These are phyloP conservation scores for Bolinopsis microptera DNA, from an alignment of 37 sponge, comb jelly and placozoan species.

Conservation along the genomic window DNA sequence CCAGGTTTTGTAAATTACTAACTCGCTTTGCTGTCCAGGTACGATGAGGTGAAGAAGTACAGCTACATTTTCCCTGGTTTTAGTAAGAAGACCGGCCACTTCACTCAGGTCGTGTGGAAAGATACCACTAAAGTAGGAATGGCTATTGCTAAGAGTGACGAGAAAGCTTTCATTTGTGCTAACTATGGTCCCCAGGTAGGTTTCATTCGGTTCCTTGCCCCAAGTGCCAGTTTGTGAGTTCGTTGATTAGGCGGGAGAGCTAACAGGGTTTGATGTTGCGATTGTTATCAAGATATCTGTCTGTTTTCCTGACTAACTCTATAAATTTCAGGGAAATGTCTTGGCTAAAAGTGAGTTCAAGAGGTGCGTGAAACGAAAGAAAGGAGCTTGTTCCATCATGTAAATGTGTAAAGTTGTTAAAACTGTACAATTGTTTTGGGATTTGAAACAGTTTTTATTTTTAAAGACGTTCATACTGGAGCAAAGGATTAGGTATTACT, in stretches of 20 bases:
- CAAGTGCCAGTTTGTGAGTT: too few relatives aligned
- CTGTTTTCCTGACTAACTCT: neutral
- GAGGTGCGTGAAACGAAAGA: slow-evolving; percentile 51
- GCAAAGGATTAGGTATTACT: too few relatives aligned
- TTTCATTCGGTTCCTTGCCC: neutral
- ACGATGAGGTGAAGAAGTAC: slow-evolving; percentile 81
- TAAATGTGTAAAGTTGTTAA: too few relatives aligned
- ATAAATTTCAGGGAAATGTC: slow-evolving; percentile 56
- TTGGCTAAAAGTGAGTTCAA: slow-evolving; percentile 31
- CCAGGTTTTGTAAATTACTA: too few relatives aligned
- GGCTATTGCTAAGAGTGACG: slow-evolving; percentile 41
- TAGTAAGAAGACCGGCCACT: slow-evolving; percentile 82
- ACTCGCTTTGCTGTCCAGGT: too few relatives aligned
- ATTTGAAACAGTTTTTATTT: too few relatives aligned
- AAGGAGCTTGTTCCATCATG: slow-evolving; percentile 39
- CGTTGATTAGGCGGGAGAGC: too few relatives aligned
- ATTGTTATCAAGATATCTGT: too few relatives aligned
- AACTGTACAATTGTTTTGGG: too few relatives aligned
- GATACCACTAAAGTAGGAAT: slow-evolving; percentile 73
- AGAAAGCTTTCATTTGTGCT: slow-evolving; percentile 43
- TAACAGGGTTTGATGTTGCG: too few relatives aligned
- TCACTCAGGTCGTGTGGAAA: slow-evolving; percentile 91
- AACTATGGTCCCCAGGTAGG: slow-evolving; percentile 55
- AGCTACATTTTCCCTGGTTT: slow-evolving; percentile 77
- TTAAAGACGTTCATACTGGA: too few relatives aligned